Base-by-base conservation (phyloP, 2,113 vertebrate genomes). In the Strix aluco region DNA sequence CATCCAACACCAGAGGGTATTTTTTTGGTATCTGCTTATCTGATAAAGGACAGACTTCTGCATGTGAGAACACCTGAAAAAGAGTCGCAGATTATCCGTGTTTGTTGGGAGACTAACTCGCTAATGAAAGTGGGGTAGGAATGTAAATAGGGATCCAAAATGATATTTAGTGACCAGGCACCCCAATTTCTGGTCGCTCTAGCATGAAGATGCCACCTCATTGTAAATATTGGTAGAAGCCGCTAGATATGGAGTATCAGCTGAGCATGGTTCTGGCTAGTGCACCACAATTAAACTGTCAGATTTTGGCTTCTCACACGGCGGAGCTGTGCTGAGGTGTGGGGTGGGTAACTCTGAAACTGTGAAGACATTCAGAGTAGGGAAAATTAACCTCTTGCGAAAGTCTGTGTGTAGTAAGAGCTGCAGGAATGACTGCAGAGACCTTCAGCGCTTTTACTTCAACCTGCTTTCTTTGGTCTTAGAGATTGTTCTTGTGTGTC, bases 401-500 rank as follows among this genome's bases (percentile, higher is more conserved):
- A 74, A 58, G 74, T 38, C 71, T 44, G 19, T 38, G 1, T 13
- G 85, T 7, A 11, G 22, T 10, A 17, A 71, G 62, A 84, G 89
- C 71, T 88, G 72, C 61, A 67, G 89, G 88, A 55, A 10, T 6
- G 36, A 5, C 79, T 69, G 90, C 59, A 71, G 93, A 84, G 72
- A 72, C 26, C 84, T 75, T 72, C n/a, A 19, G 92, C 10, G 20
- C 16, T 26, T 61, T 59, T 46, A 38, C 86, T 79, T 72, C 81
- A 15, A 21, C 44, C 80, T 63, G 66, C 51, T 92, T 72, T 71
- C 44, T 59, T 95, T 89, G 93, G 30, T 91, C 62, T 67, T 97
- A 86, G 91, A 59, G 73, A 13, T 90, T 87, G 94, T 96, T 90
- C 81, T 86, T 52, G 90, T 97, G 95, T 78, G 89, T 97, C 62